Evolutionary conservation across 2,888 invertebrate genomes (phyloP).

Genomic region (Hecatera dysodea): DNA sequence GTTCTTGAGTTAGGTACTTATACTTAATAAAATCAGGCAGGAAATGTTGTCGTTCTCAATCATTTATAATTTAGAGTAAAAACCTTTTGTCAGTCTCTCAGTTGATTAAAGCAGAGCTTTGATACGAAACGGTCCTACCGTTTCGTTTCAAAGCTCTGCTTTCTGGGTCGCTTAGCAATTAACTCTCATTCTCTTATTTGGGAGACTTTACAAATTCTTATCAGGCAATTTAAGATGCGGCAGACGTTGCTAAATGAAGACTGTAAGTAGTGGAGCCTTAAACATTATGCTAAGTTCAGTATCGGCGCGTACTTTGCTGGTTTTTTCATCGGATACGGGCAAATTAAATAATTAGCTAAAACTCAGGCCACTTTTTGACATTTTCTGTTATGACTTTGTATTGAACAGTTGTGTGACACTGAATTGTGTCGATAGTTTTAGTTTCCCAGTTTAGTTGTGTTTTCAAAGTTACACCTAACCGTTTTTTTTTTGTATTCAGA

Average conservation of each 20-base stretch:
- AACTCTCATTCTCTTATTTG: slow-evolving; percentile 65
- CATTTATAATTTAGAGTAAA: slow-evolving; percentile 63
- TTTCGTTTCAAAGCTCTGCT: slow-evolving; percentile 57
- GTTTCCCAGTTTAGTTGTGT: too few relatives aligned
- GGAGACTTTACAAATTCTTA: slow-evolving; percentile 66
- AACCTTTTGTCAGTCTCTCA: slow-evolving; percentile 61
- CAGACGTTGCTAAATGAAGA: slow-evolving; percentile 52
- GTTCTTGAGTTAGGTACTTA: slow-evolving; percentile 11
- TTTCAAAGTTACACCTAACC: too few relatives aligned
- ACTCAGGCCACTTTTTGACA: not conserved
- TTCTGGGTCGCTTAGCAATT: slow-evolving; percentile 62
- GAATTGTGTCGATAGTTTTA: not conserved
- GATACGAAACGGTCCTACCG: too few relatives aligned
- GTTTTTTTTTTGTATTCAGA: too few relatives aligned
- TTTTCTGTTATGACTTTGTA: not conserved
- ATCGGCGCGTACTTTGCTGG: slow-evolving; percentile 1
- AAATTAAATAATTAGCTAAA: not conserved
- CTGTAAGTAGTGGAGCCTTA: slow-evolving; percentile 26
- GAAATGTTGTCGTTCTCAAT: slow-evolving; percentile 53
- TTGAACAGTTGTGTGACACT: too few relatives aligned
- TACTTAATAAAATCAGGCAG: slow-evolving; percentile 16
- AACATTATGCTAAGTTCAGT: slow-evolving; percentile 38
- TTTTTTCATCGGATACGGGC: slow-evolving; percentile 16
- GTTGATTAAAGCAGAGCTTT: slow-evolving; percentile 65
- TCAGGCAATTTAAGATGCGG: slow-evolving; percentile 64